Evolutionary conservation across 1,140 invertebrate genomes (phyloP).

Genomic region (Brachionus manjavacas): DNA sequence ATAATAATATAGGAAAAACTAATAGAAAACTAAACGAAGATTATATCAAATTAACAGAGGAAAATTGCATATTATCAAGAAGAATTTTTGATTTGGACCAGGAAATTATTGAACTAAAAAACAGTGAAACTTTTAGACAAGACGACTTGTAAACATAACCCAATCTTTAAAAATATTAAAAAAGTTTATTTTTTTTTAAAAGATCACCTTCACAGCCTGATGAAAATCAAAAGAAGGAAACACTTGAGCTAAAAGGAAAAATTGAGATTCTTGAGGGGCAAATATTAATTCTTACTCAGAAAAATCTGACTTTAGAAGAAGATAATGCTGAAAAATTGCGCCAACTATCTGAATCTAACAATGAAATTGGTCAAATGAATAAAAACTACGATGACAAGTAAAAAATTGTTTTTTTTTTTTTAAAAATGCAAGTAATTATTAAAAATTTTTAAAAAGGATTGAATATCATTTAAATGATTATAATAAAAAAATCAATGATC

Average conservation of each 20-base stretch:
- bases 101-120: neutral
- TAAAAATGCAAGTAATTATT: neutral
- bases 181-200: neutral
- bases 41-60: neutral
- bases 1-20: neutral
- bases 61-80: neutral
- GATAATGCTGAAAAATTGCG: neutral
- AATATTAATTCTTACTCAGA: neutral
- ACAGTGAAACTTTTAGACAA: neutral
- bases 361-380: neutral
- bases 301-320: neutral
- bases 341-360: neutral
- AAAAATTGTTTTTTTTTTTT: neutral
- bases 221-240: neutral
- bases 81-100: neutral
- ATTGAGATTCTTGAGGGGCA: neutral
- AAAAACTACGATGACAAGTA: neutral
- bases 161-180: neutral
- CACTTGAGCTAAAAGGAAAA: neutral
- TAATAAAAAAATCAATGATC: neutral
- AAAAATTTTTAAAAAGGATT: neutral
- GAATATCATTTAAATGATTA: neutral
- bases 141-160: neutral
- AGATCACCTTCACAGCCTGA: neutral
- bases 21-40: neutral